These are phyloP conservation scores for Maccullochella peelii DNA, from an alignment of 2,113 vertebrate genomes.

Conservation along the genomic window DNA sequence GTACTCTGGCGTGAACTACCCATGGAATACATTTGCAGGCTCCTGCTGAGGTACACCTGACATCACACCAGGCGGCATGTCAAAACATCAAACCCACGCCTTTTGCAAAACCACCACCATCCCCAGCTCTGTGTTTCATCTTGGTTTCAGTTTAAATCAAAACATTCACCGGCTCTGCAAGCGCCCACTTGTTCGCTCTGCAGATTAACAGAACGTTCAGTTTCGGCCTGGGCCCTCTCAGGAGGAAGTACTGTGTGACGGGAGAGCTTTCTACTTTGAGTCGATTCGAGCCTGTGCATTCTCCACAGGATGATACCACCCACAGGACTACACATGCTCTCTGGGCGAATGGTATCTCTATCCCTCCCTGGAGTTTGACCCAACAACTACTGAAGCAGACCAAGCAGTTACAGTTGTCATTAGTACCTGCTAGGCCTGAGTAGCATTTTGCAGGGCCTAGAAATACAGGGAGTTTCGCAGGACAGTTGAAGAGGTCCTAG, in stretches of 20 bases:
- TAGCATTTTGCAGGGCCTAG: constrained; percentile 24
- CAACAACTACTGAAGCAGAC: constrained; percentile 43
- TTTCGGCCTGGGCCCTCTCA: constrained; percentile 43
- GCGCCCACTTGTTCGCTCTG: constrained; percentile 42
- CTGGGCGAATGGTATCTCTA: constrained; percentile 43
- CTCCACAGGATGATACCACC: constrained; percentile 48
- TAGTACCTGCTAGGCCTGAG: constrained; percentile 60
- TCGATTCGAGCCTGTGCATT: constrained; percentile 24
- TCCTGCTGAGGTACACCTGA: constrained; percentile 38
- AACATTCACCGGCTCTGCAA: constrained; percentile 55
- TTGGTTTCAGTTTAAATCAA: constrained; percentile 61
- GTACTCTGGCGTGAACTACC: constrained; percentile 47
- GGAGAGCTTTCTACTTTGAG: constrained; percentile 35
- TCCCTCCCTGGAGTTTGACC: constrained; percentile 67
- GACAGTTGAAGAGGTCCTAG: neutral
- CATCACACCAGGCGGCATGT: constrained; percentile 36
- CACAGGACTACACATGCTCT: constrained; percentile 50
- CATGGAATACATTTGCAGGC: constrained; percentile 52
- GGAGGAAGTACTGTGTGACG: constrained; percentile 51
- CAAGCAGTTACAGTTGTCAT: constrained; percentile 63
- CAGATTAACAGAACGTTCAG: constrained; percentile 59
- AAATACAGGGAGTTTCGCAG: constrained; percentile 46
- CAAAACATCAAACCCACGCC: constrained; percentile 53
- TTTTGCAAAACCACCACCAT: constrained; percentile 15
- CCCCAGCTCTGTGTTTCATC: constrained; percentile 5